phyloP scores from a whole-genome alignment of 2,888 invertebrate genomes.

The Napeogenes inachia region DNA sequence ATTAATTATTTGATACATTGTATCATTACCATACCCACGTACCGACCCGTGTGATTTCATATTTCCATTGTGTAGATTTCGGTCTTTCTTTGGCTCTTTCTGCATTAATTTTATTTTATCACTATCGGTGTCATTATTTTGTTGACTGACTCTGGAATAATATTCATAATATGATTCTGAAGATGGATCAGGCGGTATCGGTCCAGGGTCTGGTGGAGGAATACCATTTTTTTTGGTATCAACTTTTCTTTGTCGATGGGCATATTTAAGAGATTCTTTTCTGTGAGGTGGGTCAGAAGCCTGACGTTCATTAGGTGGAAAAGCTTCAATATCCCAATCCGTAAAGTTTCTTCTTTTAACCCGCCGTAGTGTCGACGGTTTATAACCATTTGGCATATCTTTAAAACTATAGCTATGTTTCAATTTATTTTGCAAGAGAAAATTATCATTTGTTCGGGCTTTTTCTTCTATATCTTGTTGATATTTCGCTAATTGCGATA shows the following conservation, averaged over 20 bases:
- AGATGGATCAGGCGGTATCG: slow-evolving; percentile 66
- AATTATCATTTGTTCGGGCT: slow-evolving; percentile 71
- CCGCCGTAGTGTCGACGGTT: slow-evolving; percentile 76
- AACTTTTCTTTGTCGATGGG: slow-evolving; percentile 69
- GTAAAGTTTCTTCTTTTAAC: slow-evolving; percentile 76
- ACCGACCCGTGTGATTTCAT: slow-evolving; percentile 33
- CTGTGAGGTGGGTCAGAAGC: slow-evolving; percentile 66
- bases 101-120: slow-evolving; percentile 67
- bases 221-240: slow-evolving; percentile 66
- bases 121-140: slow-evolving; percentile 70
- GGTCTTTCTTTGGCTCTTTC: slow-evolving; percentile 56
- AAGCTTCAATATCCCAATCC: slow-evolving; percentile 77
- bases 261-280: slow-evolving; percentile 73
- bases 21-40: slow-evolving; percentile 42
- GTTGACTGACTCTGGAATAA: slow-evolving; percentile 72
- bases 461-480: slow-evolving; percentile 79
- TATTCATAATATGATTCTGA: slow-evolving; percentile 74
- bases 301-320: slow-evolving; percentile 55
- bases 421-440: slow-evolving; percentile 72
- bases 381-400: slow-evolving; percentile 79
- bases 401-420: slow-evolving; percentile 78
- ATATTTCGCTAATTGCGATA: slow-evolving; percentile 79
- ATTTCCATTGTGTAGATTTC: slow-evolving; percentile 36
- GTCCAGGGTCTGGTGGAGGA: slow-evolving; percentile 68
- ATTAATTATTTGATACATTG: slow-evolving; percentile 69